Evolutionary conservation across 2,888 invertebrate genomes (phyloP).

Genomic region (Diplolepis rosae): DNA sequence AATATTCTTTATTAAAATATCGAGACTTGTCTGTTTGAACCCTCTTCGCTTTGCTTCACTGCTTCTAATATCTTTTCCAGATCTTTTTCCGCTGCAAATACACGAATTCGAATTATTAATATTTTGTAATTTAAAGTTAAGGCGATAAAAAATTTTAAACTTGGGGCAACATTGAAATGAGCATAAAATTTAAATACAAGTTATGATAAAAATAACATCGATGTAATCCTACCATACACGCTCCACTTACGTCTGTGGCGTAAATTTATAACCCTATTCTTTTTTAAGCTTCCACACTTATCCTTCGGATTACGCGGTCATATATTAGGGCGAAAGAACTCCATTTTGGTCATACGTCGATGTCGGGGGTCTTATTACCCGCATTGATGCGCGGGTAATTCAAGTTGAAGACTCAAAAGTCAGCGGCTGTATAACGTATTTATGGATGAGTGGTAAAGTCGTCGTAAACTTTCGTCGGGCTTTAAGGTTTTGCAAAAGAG

Average conservation of each 20-base stretch:
- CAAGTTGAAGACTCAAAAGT: slow-evolving; percentile 30
- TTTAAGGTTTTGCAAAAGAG: slow-evolving; percentile 40
- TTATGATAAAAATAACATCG: too few relatives aligned
- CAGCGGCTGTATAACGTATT: slow-evolving; percentile 31
- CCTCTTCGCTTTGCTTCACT: slow-evolving; percentile 18
- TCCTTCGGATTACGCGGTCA: background rate
- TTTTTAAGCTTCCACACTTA: background rate
- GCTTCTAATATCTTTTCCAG: background rate
- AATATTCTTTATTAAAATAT: slow-evolving; percentile 70
- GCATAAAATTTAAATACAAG: too few relatives aligned
- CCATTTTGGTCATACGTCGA: slow-evolving; percentile 15
- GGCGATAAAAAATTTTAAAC: too few relatives aligned
- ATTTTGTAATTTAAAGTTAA: background rate
- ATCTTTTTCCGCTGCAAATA: background rate
- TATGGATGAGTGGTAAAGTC: slow-evolving; percentile 41
- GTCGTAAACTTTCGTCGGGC: slow-evolving; percentile 47
- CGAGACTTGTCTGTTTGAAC: slow-evolving; percentile 46
- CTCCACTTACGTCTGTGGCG: background rate
- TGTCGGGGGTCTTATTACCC: slow-evolving; percentile 22
- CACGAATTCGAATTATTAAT: background rate
- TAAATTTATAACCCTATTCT: background rate
- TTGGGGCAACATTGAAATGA: too few relatives aligned
- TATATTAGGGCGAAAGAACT: slow-evolving; percentile 24
- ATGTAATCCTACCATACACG: background rate
- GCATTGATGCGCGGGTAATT: slow-evolving; percentile 30